Conservation (phyloP, 2,888 invertebrate species). For the Danaus chrysippus region DNA sequence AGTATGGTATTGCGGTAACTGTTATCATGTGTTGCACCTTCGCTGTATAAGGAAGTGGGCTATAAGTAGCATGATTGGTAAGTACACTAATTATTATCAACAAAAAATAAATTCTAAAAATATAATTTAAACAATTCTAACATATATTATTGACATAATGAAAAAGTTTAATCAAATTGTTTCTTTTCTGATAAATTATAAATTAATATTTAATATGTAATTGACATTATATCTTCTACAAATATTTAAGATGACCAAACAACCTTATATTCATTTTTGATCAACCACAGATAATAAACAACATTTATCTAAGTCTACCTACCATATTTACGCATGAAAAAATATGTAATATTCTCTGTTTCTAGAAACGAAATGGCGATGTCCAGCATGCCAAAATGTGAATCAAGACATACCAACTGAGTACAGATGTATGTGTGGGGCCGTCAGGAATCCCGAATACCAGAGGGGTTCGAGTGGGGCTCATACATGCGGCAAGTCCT, state of each 20-base stretch:
- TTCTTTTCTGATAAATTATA: too few species aligned
- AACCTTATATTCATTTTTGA: too few species aligned
- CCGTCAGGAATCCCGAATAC: conserved; percentile 85
- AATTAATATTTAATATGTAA: too few species aligned
- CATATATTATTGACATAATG: too few species aligned
- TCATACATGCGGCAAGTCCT: conserved; percentile 95
- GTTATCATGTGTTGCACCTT: conserved; percentile 95
- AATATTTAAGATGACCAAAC: too few species aligned
- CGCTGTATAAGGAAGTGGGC: conserved; percentile 96
- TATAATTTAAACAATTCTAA: too few species aligned
- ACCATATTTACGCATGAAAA: neutral
- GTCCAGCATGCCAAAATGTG: conserved; percentile 96
- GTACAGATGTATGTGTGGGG: conserved; percentile 95
- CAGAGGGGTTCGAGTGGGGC: conserved; percentile 84
- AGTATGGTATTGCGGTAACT: conserved; percentile 95
- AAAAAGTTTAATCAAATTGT: too few species aligned
- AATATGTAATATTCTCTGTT: conserved; percentile 3
- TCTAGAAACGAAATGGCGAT: conserved; percentile 91
- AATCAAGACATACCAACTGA: conserved; percentile 85
- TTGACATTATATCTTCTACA: too few species aligned
- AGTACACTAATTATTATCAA: conserved; percentile 37
- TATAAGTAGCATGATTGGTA: conserved; percentile 85
- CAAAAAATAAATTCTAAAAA: conserved; percentile 9
- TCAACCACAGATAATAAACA: too few species aligned
- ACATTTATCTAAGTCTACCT: too few species aligned